These are phyloP conservation scores for Tenthredo mesomela DNA, from an alignment of 2,888 invertebrate genomes.

Conservation along the genomic window DNA sequence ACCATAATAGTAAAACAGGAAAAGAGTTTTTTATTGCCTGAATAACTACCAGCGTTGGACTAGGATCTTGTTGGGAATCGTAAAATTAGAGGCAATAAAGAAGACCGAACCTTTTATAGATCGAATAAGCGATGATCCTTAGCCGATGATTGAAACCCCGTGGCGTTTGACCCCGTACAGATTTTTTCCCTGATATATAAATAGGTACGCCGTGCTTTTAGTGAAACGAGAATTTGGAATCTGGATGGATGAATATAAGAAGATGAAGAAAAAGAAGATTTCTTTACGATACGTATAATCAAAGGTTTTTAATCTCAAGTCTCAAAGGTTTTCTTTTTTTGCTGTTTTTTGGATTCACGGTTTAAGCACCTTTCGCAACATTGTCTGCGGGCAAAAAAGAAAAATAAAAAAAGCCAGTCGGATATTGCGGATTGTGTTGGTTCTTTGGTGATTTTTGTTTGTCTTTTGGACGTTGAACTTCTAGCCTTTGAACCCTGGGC, in stretches of 20 bases:
- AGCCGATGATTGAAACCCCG: not conserved
- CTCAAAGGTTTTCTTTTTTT: not conserved
- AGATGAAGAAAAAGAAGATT: not conserved
- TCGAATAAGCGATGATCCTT: slow-evolving; percentile 1
- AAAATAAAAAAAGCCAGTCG: not conserved
- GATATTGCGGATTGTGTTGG: slow-evolving; percentile 9
- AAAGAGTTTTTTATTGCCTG: slow-evolving; percentile 3
- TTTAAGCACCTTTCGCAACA: not conserved
- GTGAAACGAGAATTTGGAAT: not conserved
- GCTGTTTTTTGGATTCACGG: no score
- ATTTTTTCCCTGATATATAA: not conserved
- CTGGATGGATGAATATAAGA: not conserved
- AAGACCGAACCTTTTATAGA: not conserved
- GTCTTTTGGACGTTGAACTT: slow-evolving; percentile 3
- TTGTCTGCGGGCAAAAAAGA: not conserved
- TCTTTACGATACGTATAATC: not conserved
- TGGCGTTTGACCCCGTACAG: not conserved
- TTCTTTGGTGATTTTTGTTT: not conserved
- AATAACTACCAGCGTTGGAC: not conserved
- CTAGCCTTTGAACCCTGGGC: not conserved
- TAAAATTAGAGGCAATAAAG: slow-evolving; percentile 34
- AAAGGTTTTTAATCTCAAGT: not conserved
- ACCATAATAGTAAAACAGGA: not conserved
- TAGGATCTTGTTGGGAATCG: slow-evolving; percentile 16
- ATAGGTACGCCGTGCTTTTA: not conserved